Evolutionary conservation across 2,113 vertebrate genomes (phyloP).

Genomic region (Daphoenositta chrysoptera): DNA sequence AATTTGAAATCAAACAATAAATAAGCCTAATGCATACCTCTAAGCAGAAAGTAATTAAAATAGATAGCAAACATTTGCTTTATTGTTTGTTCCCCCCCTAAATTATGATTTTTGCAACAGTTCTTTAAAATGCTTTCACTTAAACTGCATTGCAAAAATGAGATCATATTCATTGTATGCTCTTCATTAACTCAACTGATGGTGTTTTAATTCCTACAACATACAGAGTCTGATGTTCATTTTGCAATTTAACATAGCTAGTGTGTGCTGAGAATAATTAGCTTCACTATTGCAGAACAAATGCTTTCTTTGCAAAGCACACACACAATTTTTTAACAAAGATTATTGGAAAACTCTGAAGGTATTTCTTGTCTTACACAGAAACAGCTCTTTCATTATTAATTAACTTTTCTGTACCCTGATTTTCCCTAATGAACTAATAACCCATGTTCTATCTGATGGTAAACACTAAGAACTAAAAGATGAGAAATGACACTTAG

Average conservation of each 20-base stretch:
- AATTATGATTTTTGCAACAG: constrained; percentile 61
- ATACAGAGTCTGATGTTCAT: constrained; percentile 44
- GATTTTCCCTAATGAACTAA: constrained; percentile 25
- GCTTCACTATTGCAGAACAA: constrained; percentile 60
- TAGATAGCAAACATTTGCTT: constrained; percentile 57
- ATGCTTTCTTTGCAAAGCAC: constrained; percentile 55
- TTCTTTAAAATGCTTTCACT: constrained; percentile 53
- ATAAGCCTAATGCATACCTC: constrained; percentile 58
- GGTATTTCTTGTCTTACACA: not conserved
- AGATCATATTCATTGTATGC: constrained; percentile 53
- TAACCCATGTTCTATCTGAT: not conserved
- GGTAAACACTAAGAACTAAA: not conserved
- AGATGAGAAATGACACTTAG: not conserved
- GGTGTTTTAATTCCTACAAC: constrained; percentile 70
- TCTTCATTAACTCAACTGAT: constrained; percentile 75
- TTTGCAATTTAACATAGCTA: constrained; percentile 64
- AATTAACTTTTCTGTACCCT: constrained; percentile 42
- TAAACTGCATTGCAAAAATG: constrained; percentile 60
- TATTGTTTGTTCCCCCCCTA: constrained; percentile 32
- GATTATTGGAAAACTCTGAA: constrained; percentile 9
- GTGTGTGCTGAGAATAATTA: constrained; percentile 71
- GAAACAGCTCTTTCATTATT: constrained; percentile 43
- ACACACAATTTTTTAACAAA: constrained; percentile 40
- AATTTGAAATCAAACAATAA: constrained; percentile 35
- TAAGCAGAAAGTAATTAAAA: constrained; percentile 64